Base-by-base conservation (phyloP, 2,797 vertebrate genomes). In the Mus spretus region DNA sequence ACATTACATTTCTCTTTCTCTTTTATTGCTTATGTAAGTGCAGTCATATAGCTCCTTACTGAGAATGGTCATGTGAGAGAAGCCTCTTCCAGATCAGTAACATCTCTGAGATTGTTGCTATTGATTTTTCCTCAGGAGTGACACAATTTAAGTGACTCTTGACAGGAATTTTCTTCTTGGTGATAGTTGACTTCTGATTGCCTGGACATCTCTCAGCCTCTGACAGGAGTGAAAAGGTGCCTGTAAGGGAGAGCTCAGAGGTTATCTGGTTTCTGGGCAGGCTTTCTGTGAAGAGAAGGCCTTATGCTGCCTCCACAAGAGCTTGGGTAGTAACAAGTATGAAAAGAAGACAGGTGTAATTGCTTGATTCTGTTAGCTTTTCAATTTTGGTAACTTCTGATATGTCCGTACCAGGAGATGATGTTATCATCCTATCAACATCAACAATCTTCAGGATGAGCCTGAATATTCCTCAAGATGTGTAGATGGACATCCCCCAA, bases 61-160 rank as follows among this genome's bases (percentile, higher is more conserved):
- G 59, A 75, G 74, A 89, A 55, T 81, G 67, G 55, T 57, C 22
- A 93, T 50, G 34, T 50, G 50, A 74, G 12, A 67, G 89, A 63
- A 88, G 59, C 84, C 47, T 65, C 65, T 95, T 96, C 81, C 70
- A 91, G 90, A 96, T 97, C 92, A 89, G 90, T 93, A 89, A 94
- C 44, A 8, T 90, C 91, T 84, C 75, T 92, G 91, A 94, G 93
- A 95, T 92, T 94, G 84, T 97, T 96, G 93, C 26, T 97, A 91
- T 96, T 26, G 96, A 96, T 95, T 97, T 96, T 96, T 91, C 89
- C 37, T 93, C 37, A 61, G 85, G 92, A 93, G 61, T 96, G 97
- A 92, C 85, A 94, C 57, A 92, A 86, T 95, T 97, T 97, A 96
- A 96, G 96, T 91, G 92, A 88, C 89, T 96, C 94, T 94, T 94